Conservation (phyloP, 2,797 vertebrate genomes). For the Sebastes steindachneri region DNA sequence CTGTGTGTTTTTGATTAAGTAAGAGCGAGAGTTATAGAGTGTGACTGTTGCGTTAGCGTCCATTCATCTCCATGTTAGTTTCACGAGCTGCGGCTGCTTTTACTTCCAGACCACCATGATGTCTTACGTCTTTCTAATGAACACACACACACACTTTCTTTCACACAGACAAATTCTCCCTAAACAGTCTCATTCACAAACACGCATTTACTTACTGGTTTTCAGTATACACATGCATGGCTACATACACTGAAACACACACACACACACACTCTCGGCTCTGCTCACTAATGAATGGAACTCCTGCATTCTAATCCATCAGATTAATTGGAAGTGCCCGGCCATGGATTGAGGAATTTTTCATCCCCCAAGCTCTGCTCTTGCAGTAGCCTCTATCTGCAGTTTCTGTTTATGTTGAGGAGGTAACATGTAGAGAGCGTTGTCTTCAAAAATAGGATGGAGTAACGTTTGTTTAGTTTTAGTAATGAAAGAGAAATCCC, state of each 20-base stretch:
- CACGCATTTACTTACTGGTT: constrained; percentile 30
- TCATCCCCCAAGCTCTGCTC: constrained; percentile 51
- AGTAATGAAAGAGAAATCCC: neutral
- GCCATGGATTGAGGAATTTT: constrained; percentile 72
- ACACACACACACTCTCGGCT: constrained; percentile 13
- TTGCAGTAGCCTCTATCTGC: constrained; percentile 45
- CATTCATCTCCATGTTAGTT: constrained; percentile 25
- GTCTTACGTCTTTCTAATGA: constrained; percentile 26
- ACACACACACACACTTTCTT: constrained; percentile 5
- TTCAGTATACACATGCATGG: constrained; percentile 27
- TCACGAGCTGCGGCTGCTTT: constrained; percentile 28
- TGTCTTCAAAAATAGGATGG: neutral
- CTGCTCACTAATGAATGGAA: constrained; percentile 73
- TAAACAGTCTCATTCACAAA: constrained; percentile 38
- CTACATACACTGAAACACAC: constrained; percentile 25
- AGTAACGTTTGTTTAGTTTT: neutral
- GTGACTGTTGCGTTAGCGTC: neutral
- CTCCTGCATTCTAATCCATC: constrained; percentile 78
- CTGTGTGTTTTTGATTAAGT: neutral
- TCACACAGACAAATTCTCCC: constrained; percentile 22
- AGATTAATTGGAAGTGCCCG: constrained; percentile 81
- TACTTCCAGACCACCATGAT: constrained; percentile 24
- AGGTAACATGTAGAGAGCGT: constrained; percentile 26
- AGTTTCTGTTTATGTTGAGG: constrained; percentile 54
- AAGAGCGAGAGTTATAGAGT: neutral